phyloP scores from a whole-genome alignment of 2,113 vertebrate species.

The Lasiurus cinereus region DNA sequence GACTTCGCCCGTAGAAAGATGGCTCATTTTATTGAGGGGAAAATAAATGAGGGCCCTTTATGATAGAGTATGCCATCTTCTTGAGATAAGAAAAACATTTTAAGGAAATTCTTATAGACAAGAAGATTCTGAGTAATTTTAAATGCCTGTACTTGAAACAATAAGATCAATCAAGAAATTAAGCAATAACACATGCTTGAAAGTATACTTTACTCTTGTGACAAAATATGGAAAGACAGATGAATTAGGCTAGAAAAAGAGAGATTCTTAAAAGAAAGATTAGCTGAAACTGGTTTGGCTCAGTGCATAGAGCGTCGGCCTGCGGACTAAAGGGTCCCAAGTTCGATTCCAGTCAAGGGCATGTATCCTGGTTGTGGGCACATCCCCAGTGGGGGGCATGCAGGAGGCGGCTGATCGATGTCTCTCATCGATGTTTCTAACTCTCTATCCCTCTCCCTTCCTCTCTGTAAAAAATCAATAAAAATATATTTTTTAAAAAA shows the following conservation, averaged over 20 bases:
- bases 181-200: slow-evolving; percentile 18
- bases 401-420: no score
- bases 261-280: neutral
- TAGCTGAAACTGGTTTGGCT: no score
- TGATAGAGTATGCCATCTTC: neutral
- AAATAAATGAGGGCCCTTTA: neutral
- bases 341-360: no score
- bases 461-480: no score
- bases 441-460: no score
- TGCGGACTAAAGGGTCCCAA: no score
- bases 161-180: slow-evolving; percentile 29
- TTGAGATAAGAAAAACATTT: neutral
- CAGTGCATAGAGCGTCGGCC: no score
- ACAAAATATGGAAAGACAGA: slow-evolving; percentile 7
- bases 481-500: no score
- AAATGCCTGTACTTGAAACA: neutral
- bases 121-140: slow-evolving; percentile 3
- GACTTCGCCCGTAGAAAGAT: neutral
- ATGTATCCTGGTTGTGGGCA: no score
- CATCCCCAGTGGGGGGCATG: no score
- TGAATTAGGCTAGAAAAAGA: neutral
- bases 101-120: slow-evolving; percentile 43
- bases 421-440: no score
- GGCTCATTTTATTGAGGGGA: neutral
- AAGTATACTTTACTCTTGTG: neutral